phyloP scores from a whole-genome alignment of 2,888 invertebrate species.

The Eristalis tenax region DNA sequence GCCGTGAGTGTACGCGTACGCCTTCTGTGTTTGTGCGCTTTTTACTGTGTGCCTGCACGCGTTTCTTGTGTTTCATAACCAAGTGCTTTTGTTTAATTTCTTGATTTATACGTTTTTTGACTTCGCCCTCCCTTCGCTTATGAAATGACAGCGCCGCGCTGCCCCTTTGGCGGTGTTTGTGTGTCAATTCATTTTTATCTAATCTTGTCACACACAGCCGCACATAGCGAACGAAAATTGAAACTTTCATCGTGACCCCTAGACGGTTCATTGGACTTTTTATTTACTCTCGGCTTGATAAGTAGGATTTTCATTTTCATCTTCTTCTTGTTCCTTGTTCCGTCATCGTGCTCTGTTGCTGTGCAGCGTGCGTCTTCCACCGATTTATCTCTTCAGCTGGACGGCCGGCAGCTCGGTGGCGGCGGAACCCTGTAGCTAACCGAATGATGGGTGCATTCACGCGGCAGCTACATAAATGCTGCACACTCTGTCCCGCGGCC shows the following conservation, averaged over 20 bases:
- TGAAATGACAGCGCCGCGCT: background rate
- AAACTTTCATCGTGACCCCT: constrained; percentile 43
- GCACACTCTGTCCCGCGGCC: background rate
- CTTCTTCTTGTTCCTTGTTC: background rate
- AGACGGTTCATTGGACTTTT: constrained; percentile 77
- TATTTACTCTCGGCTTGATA: constrained; percentile 74
- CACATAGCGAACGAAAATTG: background rate
- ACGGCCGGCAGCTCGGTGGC: background rate
- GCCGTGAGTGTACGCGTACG: background rate
- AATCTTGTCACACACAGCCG: constrained; percentile 20
- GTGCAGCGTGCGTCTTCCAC: background rate
- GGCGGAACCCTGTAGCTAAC: background rate
- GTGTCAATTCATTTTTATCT: constrained; percentile 43
- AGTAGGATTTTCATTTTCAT: constrained; percentile 49
- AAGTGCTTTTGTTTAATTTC: constrained; percentile 40
- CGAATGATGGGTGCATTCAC: constrained; percentile 9
- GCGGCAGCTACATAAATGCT: background rate
- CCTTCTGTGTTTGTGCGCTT: background rate
- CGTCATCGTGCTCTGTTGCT: background rate
- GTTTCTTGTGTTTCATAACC: constrained; percentile 31
- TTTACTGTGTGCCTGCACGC: background rate
- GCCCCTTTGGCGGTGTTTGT: background rate
- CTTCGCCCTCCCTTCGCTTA: background rate
- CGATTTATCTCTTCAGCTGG: background rate
- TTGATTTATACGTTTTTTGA: constrained; percentile 42